Base-by-base conservation (phyloP, 2,113 vertebrate genomes). In the Ochotona curzoniae region DNA sequence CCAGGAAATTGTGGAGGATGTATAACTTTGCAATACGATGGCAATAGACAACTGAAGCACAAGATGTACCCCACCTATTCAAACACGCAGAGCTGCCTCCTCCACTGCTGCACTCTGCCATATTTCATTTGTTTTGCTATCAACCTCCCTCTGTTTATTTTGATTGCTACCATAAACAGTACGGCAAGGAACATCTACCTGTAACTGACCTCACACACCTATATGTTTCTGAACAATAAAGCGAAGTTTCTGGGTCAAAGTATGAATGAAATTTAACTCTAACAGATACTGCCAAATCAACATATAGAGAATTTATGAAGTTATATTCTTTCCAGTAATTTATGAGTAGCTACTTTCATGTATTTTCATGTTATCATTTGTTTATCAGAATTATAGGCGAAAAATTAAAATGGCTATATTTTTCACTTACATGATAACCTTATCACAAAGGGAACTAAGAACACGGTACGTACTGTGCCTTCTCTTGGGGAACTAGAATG, bases 91-190 rank as follows among this genome's bases (percentile, higher is more conserved):
- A 87, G 28, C 12, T 66, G 21, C 44, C 47, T 91, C 47, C 0
- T 17, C 18, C 11, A 51, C 20, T 38, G 21, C 54, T 63, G 17
- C 12, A n/a, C 9, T 15, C 6, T 17, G 18, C 51, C 69, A 32
- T 49, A 60, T 51, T 91, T 63, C 61, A 25, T 75, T 32, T 88
- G 64, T 78, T 94, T 87, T 49, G 38, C n/a, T 32, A 35, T 67
- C 93, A 86, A 18, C 28, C 38, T 67, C 51, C 8, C 15, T 47
- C 51, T 80, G 1, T 66, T 83, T 63, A 90, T 69, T 78, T 87
- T 38, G 61, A 44, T n/a, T 44, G 64, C 71, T 61, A 49, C 15
- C 44, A 35, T 44, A 89, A 91, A 49, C 38, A 79, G 21, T 47
- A n/a, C 67, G 84, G 4, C 25, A 71, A 81, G 21, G n/a, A 80